Evolutionary conservation across 2,888 invertebrate species (phyloP).

Genomic region (Galerucella nymphaeae): DNA sequence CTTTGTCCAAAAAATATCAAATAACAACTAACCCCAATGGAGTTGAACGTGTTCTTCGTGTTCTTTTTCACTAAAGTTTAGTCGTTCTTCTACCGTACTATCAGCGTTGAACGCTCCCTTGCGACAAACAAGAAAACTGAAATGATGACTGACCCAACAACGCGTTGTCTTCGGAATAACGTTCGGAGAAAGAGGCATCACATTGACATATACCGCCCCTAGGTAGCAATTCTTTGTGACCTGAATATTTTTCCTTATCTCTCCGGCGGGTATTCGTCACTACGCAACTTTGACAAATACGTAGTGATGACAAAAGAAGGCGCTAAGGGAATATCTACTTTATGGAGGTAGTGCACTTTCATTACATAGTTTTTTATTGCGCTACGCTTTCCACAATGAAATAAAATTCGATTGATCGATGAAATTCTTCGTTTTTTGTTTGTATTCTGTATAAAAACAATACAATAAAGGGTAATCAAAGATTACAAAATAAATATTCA

Average conservation of each 20-base stretch:
- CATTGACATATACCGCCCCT: constrained; percentile 52
- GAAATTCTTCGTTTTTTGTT: neutral
- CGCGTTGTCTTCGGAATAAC: constrained; percentile 51
- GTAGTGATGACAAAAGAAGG: constrained; percentile 32
- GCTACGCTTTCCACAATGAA: constrained; percentile 5
- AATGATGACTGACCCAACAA: constrained; percentile 51
- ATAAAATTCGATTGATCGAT: neutral
- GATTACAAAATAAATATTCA: too few relatives aligned
- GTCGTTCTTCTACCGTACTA: constrained; percentile 39
- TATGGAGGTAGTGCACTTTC: constrained; percentile 26
- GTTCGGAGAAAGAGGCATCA: constrained; percentile 48
- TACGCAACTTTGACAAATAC: constrained; percentile 37
- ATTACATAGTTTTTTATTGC: constrained; percentile 27
- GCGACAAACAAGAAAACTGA: constrained; percentile 39
- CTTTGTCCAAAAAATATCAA: neutral
- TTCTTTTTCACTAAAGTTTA: neutral
- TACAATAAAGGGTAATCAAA: too few relatives aligned
- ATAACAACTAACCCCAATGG: neutral
- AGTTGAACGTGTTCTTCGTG: neutral
- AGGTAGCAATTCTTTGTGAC: constrained; percentile 52
- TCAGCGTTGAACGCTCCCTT: constrained; percentile 45
- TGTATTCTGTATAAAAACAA: too few relatives aligned
- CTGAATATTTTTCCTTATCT: constrained; percentile 48
- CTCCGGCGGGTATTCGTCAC: constrained; percentile 40
- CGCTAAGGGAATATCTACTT: constrained; percentile 29